Percentiles rank a stretch among this genome's conserved stretches.
These are phyloP conservation scores for Andricus curvator DNA, from an alignment of 2,888 invertebrate species.

Conservation along the genomic window DNA sequence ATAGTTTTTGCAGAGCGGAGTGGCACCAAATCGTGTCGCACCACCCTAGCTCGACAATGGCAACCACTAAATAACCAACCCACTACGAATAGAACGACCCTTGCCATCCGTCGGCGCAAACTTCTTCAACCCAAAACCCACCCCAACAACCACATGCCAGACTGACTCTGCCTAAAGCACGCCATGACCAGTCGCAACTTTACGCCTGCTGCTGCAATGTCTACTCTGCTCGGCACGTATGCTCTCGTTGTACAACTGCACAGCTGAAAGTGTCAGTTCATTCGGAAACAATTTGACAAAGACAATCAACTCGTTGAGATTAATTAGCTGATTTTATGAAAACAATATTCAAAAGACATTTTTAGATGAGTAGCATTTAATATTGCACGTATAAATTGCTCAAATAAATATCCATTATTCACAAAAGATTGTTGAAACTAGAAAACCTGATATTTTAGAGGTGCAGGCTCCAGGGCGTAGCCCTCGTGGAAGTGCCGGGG, in stretches of 20 bases:
- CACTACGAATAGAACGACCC: conserved; percentile 1
- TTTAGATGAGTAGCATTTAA: too few relatives aligned
- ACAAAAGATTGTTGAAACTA: too few relatives aligned
- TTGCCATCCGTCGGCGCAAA: conserved; percentile 33
- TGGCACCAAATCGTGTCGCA: conserved; percentile 31
- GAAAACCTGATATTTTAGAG: too few relatives aligned
- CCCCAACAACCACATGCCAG: conserved; percentile 38
- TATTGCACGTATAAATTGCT: too few relatives aligned
- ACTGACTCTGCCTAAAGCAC: conserved; percentile 31
- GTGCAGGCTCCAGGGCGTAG: too few relatives aligned
- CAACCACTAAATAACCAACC: conserved; percentile 35
- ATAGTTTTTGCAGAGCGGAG: conserved; percentile 28
- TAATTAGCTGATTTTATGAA: not conserved
- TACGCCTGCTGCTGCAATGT: conserved; percentile 36
- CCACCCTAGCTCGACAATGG: conserved; percentile 9
- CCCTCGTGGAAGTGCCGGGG: too few relatives aligned
- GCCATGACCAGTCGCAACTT: conserved; percentile 41
- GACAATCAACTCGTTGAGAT: not conserved
- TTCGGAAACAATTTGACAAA: conserved; percentile 19
- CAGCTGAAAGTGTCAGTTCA: conserved; percentile 26
- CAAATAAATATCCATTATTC: too few relatives aligned
- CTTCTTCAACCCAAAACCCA: conserved; percentile 37
- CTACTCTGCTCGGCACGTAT: conserved; percentile 15
- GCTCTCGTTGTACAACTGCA: conserved; percentile 21
- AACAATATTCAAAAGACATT: too few relatives aligned